Percentiles rank a stretch among this genome's conserved stretches.
phyloP scores from a whole-genome alignment of 2,888 invertebrate genomes.

The Autographa pulchrina region DNA sequence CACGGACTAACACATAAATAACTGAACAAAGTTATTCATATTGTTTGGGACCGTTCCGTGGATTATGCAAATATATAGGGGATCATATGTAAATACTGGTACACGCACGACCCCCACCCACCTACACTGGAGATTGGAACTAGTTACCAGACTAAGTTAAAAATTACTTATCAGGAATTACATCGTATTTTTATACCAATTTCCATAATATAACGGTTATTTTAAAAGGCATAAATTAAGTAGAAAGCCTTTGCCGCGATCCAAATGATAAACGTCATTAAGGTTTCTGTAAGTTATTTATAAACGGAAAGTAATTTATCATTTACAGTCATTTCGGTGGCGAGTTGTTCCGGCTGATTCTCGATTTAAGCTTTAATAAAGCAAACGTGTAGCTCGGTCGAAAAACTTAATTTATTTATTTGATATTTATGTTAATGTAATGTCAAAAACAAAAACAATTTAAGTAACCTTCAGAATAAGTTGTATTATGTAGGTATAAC shows the following conservation, averaged over 20 bases:
- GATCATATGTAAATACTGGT: conserved; percentile 41
- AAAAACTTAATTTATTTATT: background rate
- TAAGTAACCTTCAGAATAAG: no score
- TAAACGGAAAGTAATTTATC: background rate
- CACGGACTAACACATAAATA: conserved; percentile 47
- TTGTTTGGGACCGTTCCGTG: conserved; percentile 39
- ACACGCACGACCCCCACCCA: conserved; percentile 19
- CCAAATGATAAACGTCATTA: background rate
- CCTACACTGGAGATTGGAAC: conserved; percentile 6
- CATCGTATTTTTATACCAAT: background rate
- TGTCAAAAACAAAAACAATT: no score
- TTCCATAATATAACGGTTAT: background rate
- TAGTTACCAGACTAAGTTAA: conserved; percentile 15
- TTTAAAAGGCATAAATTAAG: background rate
- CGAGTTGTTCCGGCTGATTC: background rate
- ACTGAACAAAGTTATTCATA: conserved; percentile 53
- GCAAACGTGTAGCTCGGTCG: background rate
- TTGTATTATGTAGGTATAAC: no score
- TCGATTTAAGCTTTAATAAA: background rate
- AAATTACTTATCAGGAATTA: conserved; percentile 13
- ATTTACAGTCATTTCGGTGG: background rate
- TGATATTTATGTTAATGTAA: background rate
- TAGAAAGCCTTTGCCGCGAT: background rate
- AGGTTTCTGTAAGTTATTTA: conserved; percentile 4
- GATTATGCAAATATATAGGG: conserved; percentile 52